Base-by-base conservation (phyloP, 2,797 vertebrate species). In the Acrocephalus scirpaceus region DNA sequence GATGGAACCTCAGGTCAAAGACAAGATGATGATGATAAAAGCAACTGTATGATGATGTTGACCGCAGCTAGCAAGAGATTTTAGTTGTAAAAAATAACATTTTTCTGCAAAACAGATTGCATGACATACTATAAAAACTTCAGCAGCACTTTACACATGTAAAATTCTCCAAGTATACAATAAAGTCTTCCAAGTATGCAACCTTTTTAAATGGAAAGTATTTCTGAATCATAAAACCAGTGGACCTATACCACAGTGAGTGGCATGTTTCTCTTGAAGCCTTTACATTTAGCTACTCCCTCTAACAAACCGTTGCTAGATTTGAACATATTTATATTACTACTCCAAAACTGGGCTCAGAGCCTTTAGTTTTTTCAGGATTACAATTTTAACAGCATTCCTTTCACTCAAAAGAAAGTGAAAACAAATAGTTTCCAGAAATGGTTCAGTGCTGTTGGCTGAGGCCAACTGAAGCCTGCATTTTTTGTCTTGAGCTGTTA, bases 391-490 rank as follows among this genome's bases (percentile, higher is more conserved):
- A 90, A 90, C 75, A 80, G 51, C 4, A 6, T 84, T 91, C 70
- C 70, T 88, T 93, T 95, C 66, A 81, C 69, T 93, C 82, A 91
- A 70, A 80, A 95, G 69, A 71, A 89, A 96, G 76, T 32, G 44
- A 89, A 90, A 91, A 94, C 61, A 92, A 94, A 84, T 61, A 70
- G 29, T 90, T 94, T 86, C 89, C 91, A 90, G 67, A 94, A 96
- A 89, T 48, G 57, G 40, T 88, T 88, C 40, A 54, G 7, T 36
- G 50, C 47, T 85, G 61, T 57, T 78, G 82, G 47, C 70, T 90
- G 54, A 75, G 54, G 87, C 53, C 66, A 78, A 2, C n/a, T 70
- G 56, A 81, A 94, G 82, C 56, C 42, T 88, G 30, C 7, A 32
- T 56, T 83, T 93, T 71, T 83, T 82, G 30, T 86, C 78, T 67